Base-by-base conservation (phyloP, 2,888 invertebrate genomes). In the Dolomedes plantarius region DNA sequence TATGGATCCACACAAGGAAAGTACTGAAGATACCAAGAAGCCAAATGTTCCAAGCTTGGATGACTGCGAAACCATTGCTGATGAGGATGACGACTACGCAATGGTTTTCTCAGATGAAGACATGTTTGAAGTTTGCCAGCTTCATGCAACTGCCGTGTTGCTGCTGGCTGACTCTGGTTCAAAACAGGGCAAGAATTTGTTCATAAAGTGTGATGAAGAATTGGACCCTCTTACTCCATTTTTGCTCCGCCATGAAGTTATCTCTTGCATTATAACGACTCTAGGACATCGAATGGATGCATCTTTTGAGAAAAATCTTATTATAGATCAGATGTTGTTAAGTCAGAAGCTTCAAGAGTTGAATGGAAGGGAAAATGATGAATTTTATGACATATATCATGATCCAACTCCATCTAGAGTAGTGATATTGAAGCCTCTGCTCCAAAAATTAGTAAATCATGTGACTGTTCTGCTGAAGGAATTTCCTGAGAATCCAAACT, bases 401-500 rank as follows among this genome's bases (percentile, higher is more conserved):
- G 96, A 97, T 89, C 91, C 96, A 0, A 96, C 97, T 91, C 94
- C 97, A 0, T 92, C 94, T 0, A 96, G 97, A 92, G 94, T 95
- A 0, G 93, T 94, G 76, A 93, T 94, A 71, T 96, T 96, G 89
- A 92, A 94, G 11, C 94, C 95, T 0, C 91, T 97, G 6, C 91
- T 98, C 80, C 93, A 94, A 13, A 92, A 92, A 80, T 93, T 97
- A n/a, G 93, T 93, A 87, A 90, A 91, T 0, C 93, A 93, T 71
- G 89, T 91, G 2, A 91, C 92, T 11, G 93, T 93, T 67, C 92
- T 98, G 69, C 91, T 96, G 36, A 92, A 93, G 0, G 94, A 96
- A 89, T 98, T 97, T 96, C 96, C 97, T 0, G 97, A 96, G 88
- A 96, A 98, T 92, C 97, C 98, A 0, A 95, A 95, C 0, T 91